Base-by-base conservation (phyloP, 1,140 invertebrate genomes). In the Dysdera silvatica region DNA sequence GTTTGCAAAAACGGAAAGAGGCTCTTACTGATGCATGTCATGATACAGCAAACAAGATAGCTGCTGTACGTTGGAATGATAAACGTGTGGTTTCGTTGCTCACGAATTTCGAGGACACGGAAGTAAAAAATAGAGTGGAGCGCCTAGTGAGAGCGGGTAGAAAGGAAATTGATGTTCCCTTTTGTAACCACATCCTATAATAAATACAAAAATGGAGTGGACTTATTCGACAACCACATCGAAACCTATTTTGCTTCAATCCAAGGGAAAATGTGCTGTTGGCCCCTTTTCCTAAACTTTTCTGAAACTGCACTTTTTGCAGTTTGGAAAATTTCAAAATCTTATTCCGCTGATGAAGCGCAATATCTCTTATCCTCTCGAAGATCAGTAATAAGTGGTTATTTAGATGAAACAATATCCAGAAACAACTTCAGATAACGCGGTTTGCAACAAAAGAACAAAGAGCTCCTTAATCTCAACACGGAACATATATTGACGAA, bases 1-100 rank as follows among this genome's bases (percentile, higher is more conserved):
- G n/a, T n/a, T n/a, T n/a, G n/a, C n/a, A n/a, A n/a, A n/a, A n/a
- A n/a, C n/a, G n/a, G n/a, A n/a, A n/a, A n/a, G n/a, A n/a, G n/a
- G n/a, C n/a, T n/a, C n/a, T n/a, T n/a, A n/a, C n/a, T n/a, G n/a
- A 49, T 49, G 7, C 47, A 1, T n/a, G 7, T 1, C 5, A 28
- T 49, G 47, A 49, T 28, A 18, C 7, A 49, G 47, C 24, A 10
- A 49, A 29, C 24, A 28, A 49, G 29, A 49, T 49, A 49, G 24
- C 47, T 28, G 47, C 47, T 16, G 47, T 49, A 12, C 47, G 26
- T 0, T 4, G 23, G 26, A 49, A 49, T n/a, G 47, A 49, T 28
- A 49, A 32, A 23, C 47, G 47, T 26, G 47, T 49, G n/a, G 47
- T 49, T 14, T 49, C 47, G 7, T 49, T 49, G 47, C 47, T 49